Evolutionary conservation across 2,113 vertebrate genomes (phyloP).

Genomic region (Taxidea taxus): DNA sequence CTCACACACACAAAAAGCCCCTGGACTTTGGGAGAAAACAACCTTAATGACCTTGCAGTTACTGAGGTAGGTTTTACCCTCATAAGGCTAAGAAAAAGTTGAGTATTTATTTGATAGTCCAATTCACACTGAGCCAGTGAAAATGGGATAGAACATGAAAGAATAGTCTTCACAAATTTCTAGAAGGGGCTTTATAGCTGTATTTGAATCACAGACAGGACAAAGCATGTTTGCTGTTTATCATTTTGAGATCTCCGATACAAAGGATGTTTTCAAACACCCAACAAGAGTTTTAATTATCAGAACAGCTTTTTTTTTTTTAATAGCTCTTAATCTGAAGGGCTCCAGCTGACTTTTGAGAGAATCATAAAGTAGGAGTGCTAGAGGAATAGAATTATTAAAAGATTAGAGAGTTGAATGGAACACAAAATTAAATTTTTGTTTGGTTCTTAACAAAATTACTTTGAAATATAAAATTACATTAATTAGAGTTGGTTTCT

Average conservation of each 20-base stretch:
- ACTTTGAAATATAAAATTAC: neutral
- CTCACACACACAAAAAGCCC: neutral
- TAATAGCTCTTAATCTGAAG: neutral
- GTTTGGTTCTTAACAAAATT: neutral
- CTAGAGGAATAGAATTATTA: neutral
- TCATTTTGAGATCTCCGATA: neutral
- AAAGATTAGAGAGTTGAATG: neutral
- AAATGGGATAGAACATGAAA: neutral
- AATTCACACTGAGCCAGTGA: neutral
- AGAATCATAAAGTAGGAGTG: neutral
- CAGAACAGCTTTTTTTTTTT: neutral
- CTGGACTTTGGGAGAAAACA: neutral
- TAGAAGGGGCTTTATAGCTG: neutral
- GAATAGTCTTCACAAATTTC: neutral
- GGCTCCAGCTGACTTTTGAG: neutral
- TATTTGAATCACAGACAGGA: neutral
- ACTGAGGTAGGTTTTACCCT: neutral
- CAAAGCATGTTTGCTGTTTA: neutral
- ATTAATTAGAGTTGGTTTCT: neutral
- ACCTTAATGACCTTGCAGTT: neutral
- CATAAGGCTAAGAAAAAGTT: neutral
- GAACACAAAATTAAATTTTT: neutral
- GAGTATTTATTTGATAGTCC: neutral
- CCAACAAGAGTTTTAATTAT: neutral
- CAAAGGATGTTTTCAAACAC: neutral